Evolutionary conservation across 2,888 invertebrate genomes (phyloP).

Genomic region (Clistopyga incitator): DNA sequence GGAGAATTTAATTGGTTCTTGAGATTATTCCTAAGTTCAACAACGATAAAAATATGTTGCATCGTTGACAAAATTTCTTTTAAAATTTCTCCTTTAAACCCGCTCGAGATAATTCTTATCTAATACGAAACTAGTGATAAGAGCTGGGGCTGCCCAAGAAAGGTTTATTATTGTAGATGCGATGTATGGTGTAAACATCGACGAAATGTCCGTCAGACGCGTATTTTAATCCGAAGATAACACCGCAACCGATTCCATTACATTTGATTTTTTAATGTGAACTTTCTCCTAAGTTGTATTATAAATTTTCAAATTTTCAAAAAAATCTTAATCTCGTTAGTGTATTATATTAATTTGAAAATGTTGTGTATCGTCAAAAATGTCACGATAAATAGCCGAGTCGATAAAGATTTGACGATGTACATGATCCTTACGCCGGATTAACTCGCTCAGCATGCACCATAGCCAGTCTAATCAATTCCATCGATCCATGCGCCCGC

Average conservation of each 20-base stretch:
- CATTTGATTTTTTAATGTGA: neutral
- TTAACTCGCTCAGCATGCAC: constrained; percentile 12
- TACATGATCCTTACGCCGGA: neutral
- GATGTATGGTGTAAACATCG: neutral
- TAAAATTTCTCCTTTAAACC: neutral
- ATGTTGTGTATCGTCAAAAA: too few species aligned
- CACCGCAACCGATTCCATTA: too few species aligned
- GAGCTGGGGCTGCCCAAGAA: neutral
- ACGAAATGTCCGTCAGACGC: neutral
- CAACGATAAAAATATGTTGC: neutral
- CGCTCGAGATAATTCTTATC: constrained; percentile 42
- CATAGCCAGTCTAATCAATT: constrained; percentile 57
- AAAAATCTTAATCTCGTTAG: too few species aligned
- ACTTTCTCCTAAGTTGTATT: too few species aligned
- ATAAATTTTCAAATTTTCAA: too few species aligned
- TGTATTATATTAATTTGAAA: too few species aligned
- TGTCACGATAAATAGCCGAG: too few species aligned
- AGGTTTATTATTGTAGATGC: constrained; percentile 11
- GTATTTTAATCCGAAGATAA: neutral
- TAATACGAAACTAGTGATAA: neutral
- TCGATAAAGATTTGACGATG: too few species aligned
- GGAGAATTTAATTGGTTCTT: neutral
- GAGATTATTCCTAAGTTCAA: neutral
- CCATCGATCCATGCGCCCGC: constrained; percentile 54
- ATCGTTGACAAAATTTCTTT: constrained; percentile 9